Evolutionary conservation across 1,140 invertebrate species (phyloP).

Genomic region (Drosophila kohkoa): DNA sequence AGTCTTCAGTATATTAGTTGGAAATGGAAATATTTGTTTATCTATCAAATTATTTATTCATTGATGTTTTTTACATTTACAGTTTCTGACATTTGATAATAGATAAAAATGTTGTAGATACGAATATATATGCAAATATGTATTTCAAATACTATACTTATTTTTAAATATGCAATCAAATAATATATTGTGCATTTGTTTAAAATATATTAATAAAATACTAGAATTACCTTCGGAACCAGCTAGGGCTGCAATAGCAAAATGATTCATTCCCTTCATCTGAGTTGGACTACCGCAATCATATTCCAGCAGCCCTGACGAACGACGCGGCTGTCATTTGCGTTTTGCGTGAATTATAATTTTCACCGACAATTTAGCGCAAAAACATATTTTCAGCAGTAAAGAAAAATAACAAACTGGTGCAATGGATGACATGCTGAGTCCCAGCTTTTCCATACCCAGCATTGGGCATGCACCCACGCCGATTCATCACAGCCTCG

Average conservation of each 20-base stretch:
- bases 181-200: too few species aligned
- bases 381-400: constrained; percentile 5
- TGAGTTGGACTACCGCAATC: background rate
- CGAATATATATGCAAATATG: too few species aligned
- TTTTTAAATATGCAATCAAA: too few species aligned
- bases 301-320: constrained; percentile 27
- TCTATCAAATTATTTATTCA: too few species aligned
- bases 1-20: too few species aligned
- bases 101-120: too few species aligned
- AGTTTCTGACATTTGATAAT: too few species aligned
- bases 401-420: background rate
- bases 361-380: constrained; percentile 8
- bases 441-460: constrained; percentile 94
- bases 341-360: constrained; percentile 20
- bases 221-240: too few species aligned
- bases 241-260: background rate
- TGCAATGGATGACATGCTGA: constrained; percentile 92
- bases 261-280: background rate
- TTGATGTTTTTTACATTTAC: too few species aligned
- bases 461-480: constrained; percentile 90
- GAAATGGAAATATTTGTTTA: too few species aligned
- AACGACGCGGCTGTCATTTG: constrained; percentile 53
- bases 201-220: too few species aligned
- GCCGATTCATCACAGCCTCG: constrained; percentile 93
- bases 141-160: too few species aligned